Conservation (phyloP, 2,888 invertebrate genomes). For the Drosophila quinaria region DNA sequence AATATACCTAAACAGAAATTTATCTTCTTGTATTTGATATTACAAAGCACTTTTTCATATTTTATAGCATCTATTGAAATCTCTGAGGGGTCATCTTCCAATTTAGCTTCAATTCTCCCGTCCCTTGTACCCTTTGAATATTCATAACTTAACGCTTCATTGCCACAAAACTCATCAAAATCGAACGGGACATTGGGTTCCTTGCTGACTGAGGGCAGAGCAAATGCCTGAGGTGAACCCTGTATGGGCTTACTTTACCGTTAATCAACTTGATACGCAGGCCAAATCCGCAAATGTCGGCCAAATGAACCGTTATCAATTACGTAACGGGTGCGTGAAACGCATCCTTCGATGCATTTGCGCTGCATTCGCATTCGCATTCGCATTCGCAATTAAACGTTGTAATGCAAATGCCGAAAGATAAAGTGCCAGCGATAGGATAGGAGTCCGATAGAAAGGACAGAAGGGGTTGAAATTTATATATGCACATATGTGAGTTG, state of each 20-base stretch:
- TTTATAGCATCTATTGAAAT: conserved; percentile 22
- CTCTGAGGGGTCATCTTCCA: neutral
- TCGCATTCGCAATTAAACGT: conserved; percentile 61
- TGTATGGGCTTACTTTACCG: conserved; percentile 56
- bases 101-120: neutral
- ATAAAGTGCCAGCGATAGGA: conserved; percentile 60
- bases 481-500: neutral
- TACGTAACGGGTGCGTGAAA: conserved; percentile 72
- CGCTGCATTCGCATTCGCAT: conserved; percentile 29
- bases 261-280: conserved; percentile 71
- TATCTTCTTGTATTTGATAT: conserved; percentile 1
- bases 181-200: conserved; percentile 45
- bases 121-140: conserved; percentile 20
- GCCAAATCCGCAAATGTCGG: conserved; percentile 48
- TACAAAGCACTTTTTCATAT: neutral
- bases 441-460: conserved; percentile 34
- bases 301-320: conserved; percentile 81
- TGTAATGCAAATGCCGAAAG: conserved; percentile 71
- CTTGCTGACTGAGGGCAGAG: conserved; percentile 7
- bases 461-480: conserved; percentile 47
- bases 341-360: conserved; percentile 46
- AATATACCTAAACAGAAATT: neutral
- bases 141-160: conserved; percentile 77
- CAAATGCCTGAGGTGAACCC: conserved; percentile 20
- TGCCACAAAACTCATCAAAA: conserved; percentile 55